phyloP scores from a whole-genome alignment of 2,797 vertebrate genomes.

The Rhinoraja longicauda region DNA sequence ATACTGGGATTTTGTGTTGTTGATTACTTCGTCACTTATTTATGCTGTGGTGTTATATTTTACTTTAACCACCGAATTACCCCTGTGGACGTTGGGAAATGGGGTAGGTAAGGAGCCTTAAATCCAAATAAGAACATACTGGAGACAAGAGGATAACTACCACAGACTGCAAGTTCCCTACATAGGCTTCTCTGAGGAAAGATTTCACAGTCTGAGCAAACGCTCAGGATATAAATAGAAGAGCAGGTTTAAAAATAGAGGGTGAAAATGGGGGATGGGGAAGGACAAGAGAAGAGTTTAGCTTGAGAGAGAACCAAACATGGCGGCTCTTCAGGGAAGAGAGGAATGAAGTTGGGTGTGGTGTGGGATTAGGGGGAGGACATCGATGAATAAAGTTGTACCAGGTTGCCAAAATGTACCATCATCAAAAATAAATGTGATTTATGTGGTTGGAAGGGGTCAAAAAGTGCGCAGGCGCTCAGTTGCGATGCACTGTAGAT shows the following conservation, averaged over 20 bases:
- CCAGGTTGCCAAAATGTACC: neutral
- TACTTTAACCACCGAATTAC: neutral
- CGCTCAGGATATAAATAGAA: constrained; percentile 51
- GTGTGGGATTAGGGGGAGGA: constrained; percentile 40
- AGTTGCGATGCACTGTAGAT: too few relatives aligned
- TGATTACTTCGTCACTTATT: too few relatives aligned
- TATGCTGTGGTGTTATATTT: neutral
- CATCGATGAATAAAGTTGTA: neutral
- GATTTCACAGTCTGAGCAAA: constrained; percentile 47
- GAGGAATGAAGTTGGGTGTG: neutral
- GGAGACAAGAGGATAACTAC: constrained; percentile 39
- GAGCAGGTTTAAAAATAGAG: constrained; percentile 46
- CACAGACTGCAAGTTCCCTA: constrained; percentile 42
- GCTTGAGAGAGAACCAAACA: neutral
- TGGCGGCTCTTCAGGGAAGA: neutral
- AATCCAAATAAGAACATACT: neutral
- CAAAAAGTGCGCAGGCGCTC: neutral
- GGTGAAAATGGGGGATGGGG: constrained; percentile 13
- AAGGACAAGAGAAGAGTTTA: neutral
- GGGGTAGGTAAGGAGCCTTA: neutral
- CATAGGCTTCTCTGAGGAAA: constrained; percentile 46
- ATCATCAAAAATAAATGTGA: neutral
- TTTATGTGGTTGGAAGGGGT: neutral
- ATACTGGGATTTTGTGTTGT: neutral
- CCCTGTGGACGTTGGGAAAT: neutral